These are phyloP conservation scores for Hydrotaea diabolus DNA, from an alignment of 2,888 invertebrate genomes.

Conservation along the genomic window DNA sequence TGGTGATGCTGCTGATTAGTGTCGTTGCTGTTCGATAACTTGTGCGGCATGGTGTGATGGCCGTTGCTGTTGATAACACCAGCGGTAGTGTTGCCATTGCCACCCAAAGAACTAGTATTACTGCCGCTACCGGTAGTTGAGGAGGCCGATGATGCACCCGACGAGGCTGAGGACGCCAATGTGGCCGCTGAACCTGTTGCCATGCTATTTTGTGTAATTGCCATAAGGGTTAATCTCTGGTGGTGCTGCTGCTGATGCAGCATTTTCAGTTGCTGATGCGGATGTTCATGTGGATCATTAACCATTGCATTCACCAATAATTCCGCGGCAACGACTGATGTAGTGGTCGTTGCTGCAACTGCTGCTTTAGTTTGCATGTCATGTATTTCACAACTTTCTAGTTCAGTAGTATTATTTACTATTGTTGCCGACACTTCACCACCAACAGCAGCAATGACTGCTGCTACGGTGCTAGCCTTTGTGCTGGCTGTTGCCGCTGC, in stretches of 20 bases:
- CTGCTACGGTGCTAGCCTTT: slow-evolving; percentile 53
- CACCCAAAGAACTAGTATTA: slow-evolving; percentile 50
- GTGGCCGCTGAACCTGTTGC: slow-evolving; percentile 63
- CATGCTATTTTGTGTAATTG: slow-evolving; percentile 63
- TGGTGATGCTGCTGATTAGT: slow-evolving; percentile 67
- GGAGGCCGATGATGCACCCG: background rate
- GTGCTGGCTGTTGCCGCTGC: slow-evolving; percentile 15
- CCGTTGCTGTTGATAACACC: slow-evolving; percentile 21
- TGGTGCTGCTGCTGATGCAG: slow-evolving; percentile 53
- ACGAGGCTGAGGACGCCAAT: background rate
- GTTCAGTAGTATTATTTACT: slow-evolving; percentile 58
- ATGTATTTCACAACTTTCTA: slow-evolving; percentile 68
- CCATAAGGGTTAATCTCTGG: slow-evolving; percentile 63
- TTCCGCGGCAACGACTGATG: slow-evolving; percentile 45
- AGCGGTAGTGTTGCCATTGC: slow-evolving; percentile 26
- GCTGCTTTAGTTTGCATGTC: slow-evolving; percentile 65
- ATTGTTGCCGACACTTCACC: background rate
- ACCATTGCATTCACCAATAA: slow-evolving; percentile 47
- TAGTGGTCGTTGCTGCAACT: slow-evolving; percentile 48
- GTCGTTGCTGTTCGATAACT: slow-evolving; percentile 57
- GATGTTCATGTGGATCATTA: slow-evolving; percentile 49
- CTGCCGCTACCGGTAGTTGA: background rate
- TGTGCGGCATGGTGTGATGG: slow-evolving; percentile 56
- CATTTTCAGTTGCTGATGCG: slow-evolving; percentile 26
- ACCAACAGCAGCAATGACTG: slow-evolving; percentile 22